phyloP scores from a whole-genome alignment of 2,797 vertebrate genomes.

The Trichosurus vulpecula region DNA sequence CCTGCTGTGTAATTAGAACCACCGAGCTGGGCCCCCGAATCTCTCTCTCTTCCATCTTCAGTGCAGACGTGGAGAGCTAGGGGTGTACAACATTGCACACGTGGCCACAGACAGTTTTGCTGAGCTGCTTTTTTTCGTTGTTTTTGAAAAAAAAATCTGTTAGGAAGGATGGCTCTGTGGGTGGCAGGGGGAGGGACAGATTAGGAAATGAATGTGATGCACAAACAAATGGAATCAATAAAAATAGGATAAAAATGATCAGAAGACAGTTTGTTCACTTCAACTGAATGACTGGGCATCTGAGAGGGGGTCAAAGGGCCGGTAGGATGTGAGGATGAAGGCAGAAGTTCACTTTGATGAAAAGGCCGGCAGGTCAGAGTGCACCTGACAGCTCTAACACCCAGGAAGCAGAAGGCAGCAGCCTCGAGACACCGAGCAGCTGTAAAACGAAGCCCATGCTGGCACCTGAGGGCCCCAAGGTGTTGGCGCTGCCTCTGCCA shows the following conservation, averaged over 20 bases:
- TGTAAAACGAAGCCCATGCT: constrained; percentile 19
- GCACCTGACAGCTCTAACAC: background rate
- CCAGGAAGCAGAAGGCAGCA: background rate
- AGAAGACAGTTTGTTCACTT: background rate
- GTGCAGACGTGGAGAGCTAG: background rate
- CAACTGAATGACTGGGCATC: background rate
- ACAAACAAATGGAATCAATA: background rate
- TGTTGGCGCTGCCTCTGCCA: background rate
- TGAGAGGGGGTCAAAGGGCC: background rate
- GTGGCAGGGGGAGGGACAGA: background rate
- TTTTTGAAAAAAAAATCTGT: background rate
- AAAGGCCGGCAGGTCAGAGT: background rate
- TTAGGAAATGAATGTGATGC: background rate
- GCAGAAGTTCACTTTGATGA: background rate
- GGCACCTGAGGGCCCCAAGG: background rate
- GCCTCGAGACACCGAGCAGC: constrained; percentile 21
- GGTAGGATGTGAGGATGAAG: background rate
- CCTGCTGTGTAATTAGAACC: background rate
- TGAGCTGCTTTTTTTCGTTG: background rate
- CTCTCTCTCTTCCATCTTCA: background rate
- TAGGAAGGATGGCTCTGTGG: background rate
- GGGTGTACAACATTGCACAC: background rate
- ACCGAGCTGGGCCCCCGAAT: background rate
- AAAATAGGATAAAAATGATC: background rate
- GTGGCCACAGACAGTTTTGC: background rate